Conservation (phyloP, 2,113 vertebrate genomes). For the Eublepharis macularius region DNA sequence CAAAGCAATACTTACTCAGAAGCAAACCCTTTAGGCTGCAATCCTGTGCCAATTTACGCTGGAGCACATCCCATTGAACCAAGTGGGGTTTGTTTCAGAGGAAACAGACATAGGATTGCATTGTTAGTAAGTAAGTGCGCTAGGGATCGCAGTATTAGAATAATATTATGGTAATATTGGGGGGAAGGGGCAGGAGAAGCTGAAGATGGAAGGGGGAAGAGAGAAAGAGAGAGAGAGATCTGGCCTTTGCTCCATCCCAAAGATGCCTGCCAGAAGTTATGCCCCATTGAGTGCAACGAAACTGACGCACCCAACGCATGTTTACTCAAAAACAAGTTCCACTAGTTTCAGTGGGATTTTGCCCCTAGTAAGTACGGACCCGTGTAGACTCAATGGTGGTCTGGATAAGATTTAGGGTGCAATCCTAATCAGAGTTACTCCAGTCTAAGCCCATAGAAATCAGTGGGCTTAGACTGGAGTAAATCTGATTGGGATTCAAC, state of each 20-base stretch:
- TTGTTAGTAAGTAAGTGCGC: background rate
- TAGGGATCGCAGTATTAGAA: background rate
- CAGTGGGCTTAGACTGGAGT: too few species aligned
- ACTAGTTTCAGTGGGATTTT: background rate
- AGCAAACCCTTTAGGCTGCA: background rate
- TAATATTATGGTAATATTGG: conserved; percentile 56
- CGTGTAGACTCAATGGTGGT: background rate
- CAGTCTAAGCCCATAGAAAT: too few species aligned
- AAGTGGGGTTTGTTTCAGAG: background rate
- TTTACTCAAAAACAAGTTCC: background rate
- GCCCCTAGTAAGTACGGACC: too few species aligned
- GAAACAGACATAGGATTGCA: too few species aligned
- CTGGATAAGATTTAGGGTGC: background rate
- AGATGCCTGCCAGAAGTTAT: background rate
- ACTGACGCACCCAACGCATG: background rate
- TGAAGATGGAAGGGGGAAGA: background rate
- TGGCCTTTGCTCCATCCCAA: background rate
- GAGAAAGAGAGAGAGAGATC: conserved; percentile 36
- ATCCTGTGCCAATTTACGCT: background rate
- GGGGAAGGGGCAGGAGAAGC: too few species aligned
- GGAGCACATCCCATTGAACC: background rate
- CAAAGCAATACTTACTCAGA: background rate
- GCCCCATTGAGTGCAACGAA: background rate
- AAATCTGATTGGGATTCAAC: too few species aligned
- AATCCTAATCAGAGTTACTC: too few species aligned